Base-by-base conservation (phyloP, 2,888 invertebrate genomes). In the Caradrina kadenii region DNA sequence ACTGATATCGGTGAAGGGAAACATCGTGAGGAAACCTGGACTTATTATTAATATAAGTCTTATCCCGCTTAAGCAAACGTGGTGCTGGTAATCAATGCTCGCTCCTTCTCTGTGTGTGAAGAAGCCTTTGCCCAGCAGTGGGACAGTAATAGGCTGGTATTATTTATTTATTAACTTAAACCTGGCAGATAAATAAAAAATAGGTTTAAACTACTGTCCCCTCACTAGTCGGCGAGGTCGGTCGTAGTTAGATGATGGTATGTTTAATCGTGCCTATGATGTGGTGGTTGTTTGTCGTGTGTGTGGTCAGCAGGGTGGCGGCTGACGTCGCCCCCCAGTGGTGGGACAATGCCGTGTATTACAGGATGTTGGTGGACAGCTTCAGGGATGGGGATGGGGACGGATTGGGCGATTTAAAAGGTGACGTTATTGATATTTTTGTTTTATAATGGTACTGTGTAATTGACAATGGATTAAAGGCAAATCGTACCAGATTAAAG, bases 381-480 rank as follows among this genome's bases (percentile, higher is more conserved):
- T 99, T 98, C 93, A 97, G 97, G 88, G 99, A 99, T 90, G 96
- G 96, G 0, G 94, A 98, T 89, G 97, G 97, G 0, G 98, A 98
- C 90, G 99, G 99, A 6, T 92, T 97, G n/a, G 99, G 99, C 0
- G 99, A 99, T 91, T 90, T 99, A 6, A 96, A 95, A 89, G 99
- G 98, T 96, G 52, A 66, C 55, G 13, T 10, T 26, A 19, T 22
- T 45, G 7, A 17, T 13, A 1, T 0, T 68, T 17, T 17, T 65
- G 8, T 35, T 17, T 7, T 7, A 7, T 45, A 52, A 3, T n/a
- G 7, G 7, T 35, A 8, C 6, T 1, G 7, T 35, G 35, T 35
- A 35, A 8, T 35, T 35, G 1, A 8, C 8, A 15, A 5, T 42
- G 0, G 15, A 5, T 45, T 15, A 17, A 22, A 11, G 4, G 2